Percentiles rank a stretch among this genome's conserved stretches.
Conservation (phyloP, 2,797 vertebrate genomes). For the Sebastes oblongus region DNA sequence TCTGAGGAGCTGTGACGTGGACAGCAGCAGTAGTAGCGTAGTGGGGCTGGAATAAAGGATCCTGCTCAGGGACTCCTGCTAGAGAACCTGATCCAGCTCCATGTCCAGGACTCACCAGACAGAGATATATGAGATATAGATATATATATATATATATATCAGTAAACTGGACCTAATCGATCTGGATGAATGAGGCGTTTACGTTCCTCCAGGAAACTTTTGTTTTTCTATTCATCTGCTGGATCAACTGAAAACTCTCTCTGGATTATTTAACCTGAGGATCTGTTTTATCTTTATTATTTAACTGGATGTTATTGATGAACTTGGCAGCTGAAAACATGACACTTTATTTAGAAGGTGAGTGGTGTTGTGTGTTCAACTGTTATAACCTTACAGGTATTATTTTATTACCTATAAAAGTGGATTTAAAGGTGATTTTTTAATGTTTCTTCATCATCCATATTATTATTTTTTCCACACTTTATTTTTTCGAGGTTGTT, state of each 20-base stretch:
- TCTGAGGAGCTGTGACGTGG: constrained; percentile 65
- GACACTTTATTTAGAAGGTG: constrained; percentile 75
- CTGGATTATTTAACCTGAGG: not conserved
- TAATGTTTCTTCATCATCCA: no score
- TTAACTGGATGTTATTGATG: constrained; percentile 11
- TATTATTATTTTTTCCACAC: no score
- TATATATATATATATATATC: no score
- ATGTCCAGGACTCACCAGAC: not conserved
- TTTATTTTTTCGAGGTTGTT: no score
- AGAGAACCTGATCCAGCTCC: not conserved
- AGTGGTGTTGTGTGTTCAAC: constrained; percentile 41
- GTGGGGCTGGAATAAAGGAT: constrained; percentile 22
- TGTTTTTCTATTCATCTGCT: not conserved
- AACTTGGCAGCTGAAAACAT: constrained; percentile 37
- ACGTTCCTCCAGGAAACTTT: constrained; percentile 28
- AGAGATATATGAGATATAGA: no score
- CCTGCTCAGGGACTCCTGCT: not conserved
- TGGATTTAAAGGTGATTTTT: no score
- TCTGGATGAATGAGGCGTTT: constrained; percentile 12
- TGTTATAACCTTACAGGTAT: not conserved
- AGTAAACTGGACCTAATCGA: not conserved
- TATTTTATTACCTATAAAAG: not conserved
- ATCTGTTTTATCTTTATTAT: not conserved
- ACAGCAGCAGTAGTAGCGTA: not conserved
- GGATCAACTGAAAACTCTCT: not conserved